Conservation (phyloP, 1,140 invertebrate species). For the Bradysia coprophila region DNA sequence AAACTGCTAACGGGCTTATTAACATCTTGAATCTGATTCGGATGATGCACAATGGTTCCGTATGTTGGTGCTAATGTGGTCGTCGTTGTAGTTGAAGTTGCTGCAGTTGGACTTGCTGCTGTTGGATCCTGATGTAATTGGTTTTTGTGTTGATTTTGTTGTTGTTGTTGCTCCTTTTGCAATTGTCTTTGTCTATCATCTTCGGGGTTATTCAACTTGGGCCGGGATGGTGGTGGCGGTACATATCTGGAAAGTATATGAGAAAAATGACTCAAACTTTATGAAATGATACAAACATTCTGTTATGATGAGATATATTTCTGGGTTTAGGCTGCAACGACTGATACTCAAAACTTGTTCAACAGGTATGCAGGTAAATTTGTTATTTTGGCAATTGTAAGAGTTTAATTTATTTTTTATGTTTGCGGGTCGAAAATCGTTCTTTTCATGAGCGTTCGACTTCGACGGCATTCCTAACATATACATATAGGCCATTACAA, state of each 20-base stretch:
- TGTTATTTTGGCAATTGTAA: too few species aligned
- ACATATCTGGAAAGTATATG: conserved; percentile 12
- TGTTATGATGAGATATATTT: too few species aligned
- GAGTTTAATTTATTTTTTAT: too few species aligned
- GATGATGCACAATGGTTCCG: not conserved
- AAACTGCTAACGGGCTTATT: conserved; percentile 1
- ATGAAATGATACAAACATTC: too few species aligned
- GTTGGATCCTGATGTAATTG: conserved; percentile 6
- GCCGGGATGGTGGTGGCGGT: conserved; percentile 19
- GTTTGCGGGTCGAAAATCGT: too few species aligned
- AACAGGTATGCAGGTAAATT: too few species aligned
- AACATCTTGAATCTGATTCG: not conserved
- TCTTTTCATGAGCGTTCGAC: too few species aligned
- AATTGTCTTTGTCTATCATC: not conserved
- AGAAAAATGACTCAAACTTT: not conserved
- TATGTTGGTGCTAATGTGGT: conserved; percentile 10
- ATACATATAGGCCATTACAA: too few species aligned
- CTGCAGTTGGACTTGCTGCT: conserved; percentile 12
- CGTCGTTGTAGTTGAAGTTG: conserved; percentile 12
- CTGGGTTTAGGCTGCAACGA: too few species aligned
- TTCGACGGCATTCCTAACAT: too few species aligned
- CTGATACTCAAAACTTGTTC: too few species aligned
- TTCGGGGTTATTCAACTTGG: conserved; percentile 6
- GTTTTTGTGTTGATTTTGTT: conserved; percentile 1
- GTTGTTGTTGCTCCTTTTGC: not conserved